Conservation (phyloP, 2,797 vertebrate species). For the Zenarchopterus dispar region DNA sequence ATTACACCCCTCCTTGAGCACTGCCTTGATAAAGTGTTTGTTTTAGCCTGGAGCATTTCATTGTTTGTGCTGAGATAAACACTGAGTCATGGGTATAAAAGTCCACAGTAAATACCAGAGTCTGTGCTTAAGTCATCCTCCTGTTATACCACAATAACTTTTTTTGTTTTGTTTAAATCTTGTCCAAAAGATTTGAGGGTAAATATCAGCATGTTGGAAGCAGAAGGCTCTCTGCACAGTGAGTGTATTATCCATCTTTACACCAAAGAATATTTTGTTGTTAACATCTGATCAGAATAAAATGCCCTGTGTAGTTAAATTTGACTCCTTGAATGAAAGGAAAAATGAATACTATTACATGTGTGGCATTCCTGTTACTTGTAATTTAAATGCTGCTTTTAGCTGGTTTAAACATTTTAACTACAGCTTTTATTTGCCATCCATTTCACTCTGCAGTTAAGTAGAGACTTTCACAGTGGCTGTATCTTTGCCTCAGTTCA, state of each 20-base stretch:
- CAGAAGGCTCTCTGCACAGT: background rate
- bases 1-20: conserved; percentile 47
- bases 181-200: conserved; percentile 45
- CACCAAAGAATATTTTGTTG: conserved; percentile 8
- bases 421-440: too few species aligned
- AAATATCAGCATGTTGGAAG: conserved; percentile 43
- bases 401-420: too few species aligned
- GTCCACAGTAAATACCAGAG: conserved; percentile 46
- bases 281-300: too few species aligned
- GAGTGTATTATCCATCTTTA: conserved; percentile 24
- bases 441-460: too few species aligned
- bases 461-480: too few species aligned
- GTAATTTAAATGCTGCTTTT: too few species aligned
- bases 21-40: conserved; percentile 54
- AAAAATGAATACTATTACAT: too few species aligned
- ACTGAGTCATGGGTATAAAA: conserved; percentile 24
- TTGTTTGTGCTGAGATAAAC: conserved; percentile 53
- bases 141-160: conserved; percentile 31
- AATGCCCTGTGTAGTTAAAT: too few species aligned
- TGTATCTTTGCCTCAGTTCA: too few species aligned
- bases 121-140: conserved; percentile 30
- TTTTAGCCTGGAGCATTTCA: conserved; percentile 46
- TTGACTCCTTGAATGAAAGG: too few species aligned
- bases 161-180: background rate
- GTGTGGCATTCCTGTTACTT: too few species aligned